Percentiles rank a stretch among this genome's conserved stretches.
Evolutionary conservation across 30 jellyfish, hydroid and myxozoan genomes (phyloP).

Genomic region (Mastigias papua): DNA sequence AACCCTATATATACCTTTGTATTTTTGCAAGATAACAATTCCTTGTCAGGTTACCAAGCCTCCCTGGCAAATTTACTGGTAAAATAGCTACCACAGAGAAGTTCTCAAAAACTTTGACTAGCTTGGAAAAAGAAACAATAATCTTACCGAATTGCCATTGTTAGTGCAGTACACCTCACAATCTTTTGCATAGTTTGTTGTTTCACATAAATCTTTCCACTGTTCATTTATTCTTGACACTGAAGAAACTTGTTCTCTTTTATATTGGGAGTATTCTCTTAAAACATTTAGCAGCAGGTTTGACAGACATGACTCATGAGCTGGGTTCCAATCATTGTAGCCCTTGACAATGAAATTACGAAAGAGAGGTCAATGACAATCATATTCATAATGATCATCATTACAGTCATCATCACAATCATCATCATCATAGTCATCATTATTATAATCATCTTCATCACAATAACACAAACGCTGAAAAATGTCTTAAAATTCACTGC

Average conservation of each 20-base stretch:
- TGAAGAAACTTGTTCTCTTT: constrained; percentile 11
- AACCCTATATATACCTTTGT: too few relatives aligned
- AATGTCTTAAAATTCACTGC: too few relatives aligned
- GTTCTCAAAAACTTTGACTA: too few relatives aligned
- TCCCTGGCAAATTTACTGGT: not conserved
- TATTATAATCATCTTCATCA: too few relatives aligned
- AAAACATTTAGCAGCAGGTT: constrained; percentile 31
- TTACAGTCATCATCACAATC: not conserved
- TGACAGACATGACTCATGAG: constrained; percentile 34
- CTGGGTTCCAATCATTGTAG: constrained; percentile 54
- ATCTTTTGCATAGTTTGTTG: constrained; percentile 34
- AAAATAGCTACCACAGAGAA: too few relatives aligned
- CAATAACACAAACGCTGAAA: too few relatives aligned
- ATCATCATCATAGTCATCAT: too few relatives aligned
- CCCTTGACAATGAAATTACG: too few relatives aligned
- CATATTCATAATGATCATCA: not conserved
- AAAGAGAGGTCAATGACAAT: not conserved
- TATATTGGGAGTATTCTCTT: constrained; percentile 23
- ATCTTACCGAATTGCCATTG: constrained; percentile 75
- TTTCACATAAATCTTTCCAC: constrained; percentile 57
- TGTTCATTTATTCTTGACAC: constrained; percentile 53
- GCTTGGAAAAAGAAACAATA: too few relatives aligned
- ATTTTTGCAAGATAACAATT: too few relatives aligned
- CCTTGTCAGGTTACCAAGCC: too few relatives aligned
- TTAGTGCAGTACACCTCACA: constrained; percentile 41